phyloP scores from a whole-genome alignment of 2,113 vertebrate species.

The Leucopsar rothschildi region DNA sequence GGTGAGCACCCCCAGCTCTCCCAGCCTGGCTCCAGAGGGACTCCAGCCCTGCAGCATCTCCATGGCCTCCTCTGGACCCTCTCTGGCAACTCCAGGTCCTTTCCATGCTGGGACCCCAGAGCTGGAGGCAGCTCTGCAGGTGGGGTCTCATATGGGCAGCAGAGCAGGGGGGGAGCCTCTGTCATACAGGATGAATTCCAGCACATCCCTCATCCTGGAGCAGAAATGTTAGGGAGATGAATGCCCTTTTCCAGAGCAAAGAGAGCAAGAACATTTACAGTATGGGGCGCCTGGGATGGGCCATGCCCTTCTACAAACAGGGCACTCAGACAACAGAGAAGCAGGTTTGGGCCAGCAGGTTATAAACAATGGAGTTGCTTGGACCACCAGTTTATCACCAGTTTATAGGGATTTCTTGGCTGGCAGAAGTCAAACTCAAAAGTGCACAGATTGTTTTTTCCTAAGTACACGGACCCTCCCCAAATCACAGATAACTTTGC shows the following conservation, averaged over 20 bases:
- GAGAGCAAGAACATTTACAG: not conserved
- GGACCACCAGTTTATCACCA: not conserved
- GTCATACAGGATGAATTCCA: not conserved
- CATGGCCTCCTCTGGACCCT: accelerated
- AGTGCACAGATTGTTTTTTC: not conserved
- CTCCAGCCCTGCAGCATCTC: not conserved
- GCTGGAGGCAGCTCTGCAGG: not conserved
- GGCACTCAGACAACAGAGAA: not conserved
- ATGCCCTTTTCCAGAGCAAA: not conserved
- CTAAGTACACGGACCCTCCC: not conserved
- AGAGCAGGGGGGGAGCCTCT: not conserved
- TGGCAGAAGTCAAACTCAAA: not conserved
- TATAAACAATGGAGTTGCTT: not conserved
- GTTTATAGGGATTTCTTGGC: not conserved
- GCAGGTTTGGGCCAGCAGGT: not conserved
- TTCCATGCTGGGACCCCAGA: not conserved
- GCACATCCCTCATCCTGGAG: not conserved
- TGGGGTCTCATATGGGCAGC: not conserved
- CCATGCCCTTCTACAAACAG: not conserved
- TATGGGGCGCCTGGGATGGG: accelerated
- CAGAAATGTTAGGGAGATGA: not conserved
- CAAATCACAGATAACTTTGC: too few relatives aligned
- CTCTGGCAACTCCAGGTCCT: not conserved
- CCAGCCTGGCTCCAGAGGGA: not conserved
- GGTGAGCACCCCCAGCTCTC: not conserved